These are phyloP conservation scores for Mimas tiliae DNA, from an alignment of 2,888 invertebrate species.

Conservation along the genomic window DNA sequence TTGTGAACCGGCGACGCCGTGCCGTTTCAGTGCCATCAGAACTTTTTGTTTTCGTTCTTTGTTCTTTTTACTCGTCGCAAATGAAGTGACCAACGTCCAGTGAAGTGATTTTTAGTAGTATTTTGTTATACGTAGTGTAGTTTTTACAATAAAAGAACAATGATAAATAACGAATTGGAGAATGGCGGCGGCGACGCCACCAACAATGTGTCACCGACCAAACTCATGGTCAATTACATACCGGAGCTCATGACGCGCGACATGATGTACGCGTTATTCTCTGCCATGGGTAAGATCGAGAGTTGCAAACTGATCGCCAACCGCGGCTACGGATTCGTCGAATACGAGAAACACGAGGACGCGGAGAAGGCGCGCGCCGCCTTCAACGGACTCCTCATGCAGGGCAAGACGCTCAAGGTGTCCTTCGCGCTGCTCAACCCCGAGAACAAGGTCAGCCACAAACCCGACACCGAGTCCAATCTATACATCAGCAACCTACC, in stretches of 20 bases:
- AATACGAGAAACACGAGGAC: constrained; percentile 82
- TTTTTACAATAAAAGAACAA: constrained; percentile 68
- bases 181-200: constrained; percentile 84
- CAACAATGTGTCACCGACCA: constrained; percentile 84
- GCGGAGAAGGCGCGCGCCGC: constrained; percentile 82
- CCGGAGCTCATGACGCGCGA: constrained; percentile 83
- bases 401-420: constrained; percentile 81
- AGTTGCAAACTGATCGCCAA: constrained; percentile 82
- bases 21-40: constrained; percentile 75
- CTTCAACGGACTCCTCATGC: constrained; percentile 82
- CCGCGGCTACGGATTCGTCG: constrained; percentile 81
- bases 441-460: constrained; percentile 80
- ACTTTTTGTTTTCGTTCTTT: constrained; percentile 80
- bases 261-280: constrained; percentile 83
- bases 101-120: constrained; percentile 75
- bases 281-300: constrained; percentile 82
- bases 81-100: constrained; percentile 72
- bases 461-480: constrained; percentile 81
- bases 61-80: constrained; percentile 74
- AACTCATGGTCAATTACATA: constrained; percentile 85
- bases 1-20: constrained; percentile 83
- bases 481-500: constrained; percentile 82
- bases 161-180: constrained; percentile 81
- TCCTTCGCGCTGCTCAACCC: constrained; percentile 82
- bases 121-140: constrained; percentile 80